Percentiles rank a stretch among this genome's conserved stretches.
These are phyloP conservation scores for Ceyx melanurus DNA, from an alignment of 2,113 vertebrate species.

Conservation along the genomic window DNA sequence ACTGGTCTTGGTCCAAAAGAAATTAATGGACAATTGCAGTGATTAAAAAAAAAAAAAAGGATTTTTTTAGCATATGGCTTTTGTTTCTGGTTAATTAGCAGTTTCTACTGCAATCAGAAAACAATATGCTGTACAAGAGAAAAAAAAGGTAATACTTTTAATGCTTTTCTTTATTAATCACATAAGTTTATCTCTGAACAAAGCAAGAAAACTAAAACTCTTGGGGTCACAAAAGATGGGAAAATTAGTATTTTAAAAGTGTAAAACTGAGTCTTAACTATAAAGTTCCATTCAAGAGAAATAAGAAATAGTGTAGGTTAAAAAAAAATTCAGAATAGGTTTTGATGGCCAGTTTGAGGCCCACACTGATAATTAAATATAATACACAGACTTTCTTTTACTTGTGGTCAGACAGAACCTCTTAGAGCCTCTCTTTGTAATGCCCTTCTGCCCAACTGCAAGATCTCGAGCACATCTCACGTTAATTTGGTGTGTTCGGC, in stretches of 20 bases:
- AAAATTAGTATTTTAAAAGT: not conserved
- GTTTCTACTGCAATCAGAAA: slow-evolving; percentile 15
- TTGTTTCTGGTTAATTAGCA: slow-evolving; percentile 29
- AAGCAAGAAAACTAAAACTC: not conserved
- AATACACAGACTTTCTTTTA: not conserved
- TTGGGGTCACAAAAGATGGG: not conserved
- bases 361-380: not conserved
- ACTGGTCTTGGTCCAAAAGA: not conserved
- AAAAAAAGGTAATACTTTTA: not conserved
- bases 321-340: not conserved
- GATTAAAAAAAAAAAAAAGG: not conserved
- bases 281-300: not conserved
- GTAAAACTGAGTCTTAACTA: not conserved
- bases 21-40: not conserved
- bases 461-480: not conserved
- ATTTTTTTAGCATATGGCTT: not conserved
- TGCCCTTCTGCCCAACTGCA: not conserved
- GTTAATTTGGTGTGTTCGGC: not conserved
- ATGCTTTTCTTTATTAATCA: not conserved
- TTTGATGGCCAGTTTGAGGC: not conserved
- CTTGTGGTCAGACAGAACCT: not conserved
- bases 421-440: not conserved
- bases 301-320: not conserved
- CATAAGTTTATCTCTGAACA: not conserved
- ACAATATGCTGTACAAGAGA: not conserved